A percentile compares a stretch with the other conserved stretches of the same genome.
Conservation (phyloP, 2,797 vertebrate genomes). For the Glossophaga mutica region DNA sequence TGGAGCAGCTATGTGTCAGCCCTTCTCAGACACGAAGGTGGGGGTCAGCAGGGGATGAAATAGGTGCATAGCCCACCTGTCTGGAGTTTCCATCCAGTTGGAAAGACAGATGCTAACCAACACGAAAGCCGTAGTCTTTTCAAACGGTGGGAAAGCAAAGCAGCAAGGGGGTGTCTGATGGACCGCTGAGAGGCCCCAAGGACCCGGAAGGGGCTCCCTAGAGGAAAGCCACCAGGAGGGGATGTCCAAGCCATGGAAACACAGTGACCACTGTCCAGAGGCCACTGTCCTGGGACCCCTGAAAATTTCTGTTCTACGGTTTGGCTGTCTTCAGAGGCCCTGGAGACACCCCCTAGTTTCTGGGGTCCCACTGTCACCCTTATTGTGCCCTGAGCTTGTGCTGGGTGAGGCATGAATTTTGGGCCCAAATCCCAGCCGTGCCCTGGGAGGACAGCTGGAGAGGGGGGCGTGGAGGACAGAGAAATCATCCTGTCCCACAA, state of each 20-base stretch:
- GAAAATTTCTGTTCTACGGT: neutral
- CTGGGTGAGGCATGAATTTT: neutral
- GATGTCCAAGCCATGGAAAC: neutral
- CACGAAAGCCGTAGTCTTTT: accelerated
- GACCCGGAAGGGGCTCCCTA: neutral
- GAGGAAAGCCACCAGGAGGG: neutral
- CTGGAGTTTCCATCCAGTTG: accelerated
- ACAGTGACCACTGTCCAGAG: neutral
- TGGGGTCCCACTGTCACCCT: too few species aligned
- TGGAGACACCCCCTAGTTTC: neutral
- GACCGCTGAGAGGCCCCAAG: neutral
- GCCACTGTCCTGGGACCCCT: neutral
- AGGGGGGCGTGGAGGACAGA: too few species aligned
- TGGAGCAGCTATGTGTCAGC: neutral
- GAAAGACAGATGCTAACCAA: accelerated
- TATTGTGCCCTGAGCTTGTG: neutral
- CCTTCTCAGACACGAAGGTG: accelerated
- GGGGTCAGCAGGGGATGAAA: too few species aligned
- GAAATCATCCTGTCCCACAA: neutral
- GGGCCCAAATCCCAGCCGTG: neutral
- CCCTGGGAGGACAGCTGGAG: too few species aligned
- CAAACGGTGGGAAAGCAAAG: accelerated
- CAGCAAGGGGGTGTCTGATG: neutral
- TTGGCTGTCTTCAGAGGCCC: neutral
- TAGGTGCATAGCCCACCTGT: accelerated